Percentiles rank a stretch among this genome's conserved stretches.
Evolutionary conservation across 2,113 vertebrate species (phyloP).

Genomic region (Amphiprion percula): DNA sequence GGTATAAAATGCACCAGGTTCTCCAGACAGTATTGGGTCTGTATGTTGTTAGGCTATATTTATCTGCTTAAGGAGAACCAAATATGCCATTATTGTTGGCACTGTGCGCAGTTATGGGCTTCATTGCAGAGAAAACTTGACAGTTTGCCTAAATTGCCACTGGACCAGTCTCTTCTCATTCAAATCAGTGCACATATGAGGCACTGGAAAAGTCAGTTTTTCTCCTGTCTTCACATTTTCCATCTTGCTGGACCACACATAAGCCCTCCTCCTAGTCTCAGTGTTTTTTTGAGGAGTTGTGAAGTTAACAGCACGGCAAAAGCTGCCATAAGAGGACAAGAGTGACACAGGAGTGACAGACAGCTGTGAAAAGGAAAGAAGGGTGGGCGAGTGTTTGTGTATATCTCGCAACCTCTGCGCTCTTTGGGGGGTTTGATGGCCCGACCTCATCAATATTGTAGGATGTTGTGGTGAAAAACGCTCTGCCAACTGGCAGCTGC

Average conservation of each 20-base stretch:
- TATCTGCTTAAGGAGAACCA: slow-evolving; percentile 26
- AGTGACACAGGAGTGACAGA: slow-evolving; percentile 44
- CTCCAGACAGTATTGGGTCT: no score
- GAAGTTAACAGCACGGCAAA: slow-evolving; percentile 21
- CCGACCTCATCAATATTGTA: slow-evolving; percentile 40
- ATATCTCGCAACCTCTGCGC: slow-evolving; percentile 6
- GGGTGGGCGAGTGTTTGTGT: slow-evolving; percentile 16
- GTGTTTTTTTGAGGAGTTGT: slow-evolving; percentile 1
- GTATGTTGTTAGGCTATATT: neutral
- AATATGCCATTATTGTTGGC: slow-evolving; percentile 28
- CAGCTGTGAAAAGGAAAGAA: slow-evolving; percentile 61
- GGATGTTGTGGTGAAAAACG: slow-evolving; percentile 24
- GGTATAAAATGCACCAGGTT: neutral
- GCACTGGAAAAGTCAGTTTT: neutral
- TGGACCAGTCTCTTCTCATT: slow-evolving; percentile 1
- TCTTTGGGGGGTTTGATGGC: neutral
- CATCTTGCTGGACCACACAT: slow-evolving; percentile 13
- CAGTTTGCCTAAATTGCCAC: slow-evolving; percentile 26
- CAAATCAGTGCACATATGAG: neutral
- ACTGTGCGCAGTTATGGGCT: slow-evolving; percentile 41
- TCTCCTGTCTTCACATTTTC: neutral
- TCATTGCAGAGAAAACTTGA: slow-evolving; percentile 33
- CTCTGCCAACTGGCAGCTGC: slow-evolving; percentile 45
- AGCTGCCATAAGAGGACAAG: neutral
- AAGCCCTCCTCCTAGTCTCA: neutral